Percentiles rank a stretch among this genome's conserved stretches.
These are phyloP conservation scores for Drosophila vallismaia DNA, from an alignment of 2,888 invertebrate species.

Conservation along the genomic window DNA sequence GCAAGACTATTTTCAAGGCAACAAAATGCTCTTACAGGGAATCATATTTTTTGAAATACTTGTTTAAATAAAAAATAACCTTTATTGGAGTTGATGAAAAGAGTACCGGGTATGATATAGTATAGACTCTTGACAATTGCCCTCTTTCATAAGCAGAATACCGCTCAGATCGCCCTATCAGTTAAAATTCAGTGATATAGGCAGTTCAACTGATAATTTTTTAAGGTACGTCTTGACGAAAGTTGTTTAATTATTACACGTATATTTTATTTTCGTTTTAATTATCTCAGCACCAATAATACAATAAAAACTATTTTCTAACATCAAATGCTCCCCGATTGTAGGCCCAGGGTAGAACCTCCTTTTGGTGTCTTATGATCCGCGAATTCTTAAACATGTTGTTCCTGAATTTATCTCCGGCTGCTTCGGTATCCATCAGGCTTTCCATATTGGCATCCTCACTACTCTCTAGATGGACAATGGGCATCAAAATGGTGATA, in stretches of 20 bases:
- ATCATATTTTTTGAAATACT: too few species aligned
- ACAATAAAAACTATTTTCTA: neutral
- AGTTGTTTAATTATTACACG: too few species aligned
- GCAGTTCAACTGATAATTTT: conserved; percentile 10
- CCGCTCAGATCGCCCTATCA: neutral
- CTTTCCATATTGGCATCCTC: conserved; percentile 70
- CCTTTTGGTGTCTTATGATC: conserved; percentile 61
- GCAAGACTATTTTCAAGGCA: too few species aligned
- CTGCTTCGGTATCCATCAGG: conserved; percentile 50
- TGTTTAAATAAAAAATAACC: too few species aligned
- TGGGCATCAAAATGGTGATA: conserved; percentile 54
- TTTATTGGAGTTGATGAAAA: too few species aligned
- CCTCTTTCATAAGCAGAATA: neutral
- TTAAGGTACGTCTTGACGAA: neutral
- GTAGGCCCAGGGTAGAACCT: conserved; percentile 77
- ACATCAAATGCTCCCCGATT: conserved; percentile 70
- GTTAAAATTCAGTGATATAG: neutral
- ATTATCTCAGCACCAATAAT: conserved; percentile 13
- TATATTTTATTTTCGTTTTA: too few species aligned
- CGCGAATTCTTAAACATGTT: conserved; percentile 53
- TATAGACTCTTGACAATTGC: too few species aligned
- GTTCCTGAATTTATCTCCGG: conserved; percentile 56
- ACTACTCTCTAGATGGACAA: conserved; percentile 69
- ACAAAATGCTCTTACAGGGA: too few species aligned
- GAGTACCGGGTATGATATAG: too few species aligned